Evolutionary conservation across 2,113 vertebrate species (phyloP).

Genomic region (Pangasianodon hypophthalmus): DNA sequence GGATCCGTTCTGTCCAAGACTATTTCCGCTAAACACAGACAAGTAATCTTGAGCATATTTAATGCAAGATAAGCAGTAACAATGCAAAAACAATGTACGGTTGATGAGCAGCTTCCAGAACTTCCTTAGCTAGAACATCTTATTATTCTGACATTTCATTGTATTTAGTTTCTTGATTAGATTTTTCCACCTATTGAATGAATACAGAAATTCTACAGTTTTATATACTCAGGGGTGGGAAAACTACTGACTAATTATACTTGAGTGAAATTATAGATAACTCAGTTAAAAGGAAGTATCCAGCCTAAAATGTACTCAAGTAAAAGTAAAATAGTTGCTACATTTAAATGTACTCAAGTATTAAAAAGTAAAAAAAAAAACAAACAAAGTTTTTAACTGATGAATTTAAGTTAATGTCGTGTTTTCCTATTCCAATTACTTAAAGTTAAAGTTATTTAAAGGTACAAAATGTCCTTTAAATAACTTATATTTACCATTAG

Average conservation of each 20-base stretch:
- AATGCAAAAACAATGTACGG: not conserved
- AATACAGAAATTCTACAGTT: not conserved
- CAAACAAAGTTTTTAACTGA: not conserved
- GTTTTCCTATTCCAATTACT: not conserved
- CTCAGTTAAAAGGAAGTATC: not conserved
- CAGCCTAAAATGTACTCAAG: not conserved
- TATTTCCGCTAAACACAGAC: conserved; percentile 6
- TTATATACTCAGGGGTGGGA: not conserved
- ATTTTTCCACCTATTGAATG: not conserved
- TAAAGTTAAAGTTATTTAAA: too few relatives aligned
- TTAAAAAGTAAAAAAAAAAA: too few relatives aligned
- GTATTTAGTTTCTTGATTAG: not conserved
- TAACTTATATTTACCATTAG: not conserved
- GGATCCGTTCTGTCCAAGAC: conserved; percentile 75
- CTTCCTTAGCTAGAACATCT: not conserved
- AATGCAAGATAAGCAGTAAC: not conserved
- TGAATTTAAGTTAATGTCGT: not conserved
- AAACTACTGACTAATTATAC: not conserved
- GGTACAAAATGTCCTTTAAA: not conserved
- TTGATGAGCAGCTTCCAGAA: not conserved
- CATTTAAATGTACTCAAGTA: too few relatives aligned
- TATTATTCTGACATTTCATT: not conserved
- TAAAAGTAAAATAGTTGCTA: not conserved
- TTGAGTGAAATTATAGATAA: not conserved
- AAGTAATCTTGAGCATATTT: not conserved